phyloP scores from a whole-genome alignment of 2,113 vertebrate species.

The Pimephales promelas region DNA sequence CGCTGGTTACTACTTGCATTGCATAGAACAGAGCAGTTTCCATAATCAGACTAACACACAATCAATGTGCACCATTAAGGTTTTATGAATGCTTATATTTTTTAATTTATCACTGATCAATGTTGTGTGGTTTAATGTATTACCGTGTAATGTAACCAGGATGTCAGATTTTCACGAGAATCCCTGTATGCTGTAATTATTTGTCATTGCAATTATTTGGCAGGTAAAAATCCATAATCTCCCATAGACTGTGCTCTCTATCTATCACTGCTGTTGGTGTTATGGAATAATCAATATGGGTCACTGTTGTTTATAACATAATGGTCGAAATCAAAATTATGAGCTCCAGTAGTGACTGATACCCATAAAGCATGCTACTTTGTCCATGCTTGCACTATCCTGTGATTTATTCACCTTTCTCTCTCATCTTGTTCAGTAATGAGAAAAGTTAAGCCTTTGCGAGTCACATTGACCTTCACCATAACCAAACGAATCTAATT shows the following conservation, averaged over 20 bases:
- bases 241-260: conserved; percentile 64
- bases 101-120: neutral
- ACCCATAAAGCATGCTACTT: conserved; percentile 48
- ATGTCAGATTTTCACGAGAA: conserved; percentile 12
- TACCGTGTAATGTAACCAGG: neutral
- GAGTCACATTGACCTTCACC: neutral
- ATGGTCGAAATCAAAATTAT: conserved; percentile 47
- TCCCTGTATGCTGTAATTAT: conserved; percentile 17
- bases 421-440: neutral
- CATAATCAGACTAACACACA: neutral
- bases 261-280: conserved; percentile 65
- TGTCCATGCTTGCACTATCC: conserved; percentile 56
- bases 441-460: neutral
- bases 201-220: conserved; percentile 32
- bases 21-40: neutral
- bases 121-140: conserved; percentile 20
- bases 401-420: conserved; percentile 12
- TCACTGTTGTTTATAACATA: conserved; percentile 59
- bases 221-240: conserved; percentile 69
- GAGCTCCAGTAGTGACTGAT: neutral
- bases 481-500: neutral
- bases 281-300: conserved; percentile 67
- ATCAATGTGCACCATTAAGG: neutral
- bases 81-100: conserved; percentile 15
- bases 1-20: neutral